Conservation (phyloP, 2,888 invertebrate species). For the Allacma fusca region DNA sequence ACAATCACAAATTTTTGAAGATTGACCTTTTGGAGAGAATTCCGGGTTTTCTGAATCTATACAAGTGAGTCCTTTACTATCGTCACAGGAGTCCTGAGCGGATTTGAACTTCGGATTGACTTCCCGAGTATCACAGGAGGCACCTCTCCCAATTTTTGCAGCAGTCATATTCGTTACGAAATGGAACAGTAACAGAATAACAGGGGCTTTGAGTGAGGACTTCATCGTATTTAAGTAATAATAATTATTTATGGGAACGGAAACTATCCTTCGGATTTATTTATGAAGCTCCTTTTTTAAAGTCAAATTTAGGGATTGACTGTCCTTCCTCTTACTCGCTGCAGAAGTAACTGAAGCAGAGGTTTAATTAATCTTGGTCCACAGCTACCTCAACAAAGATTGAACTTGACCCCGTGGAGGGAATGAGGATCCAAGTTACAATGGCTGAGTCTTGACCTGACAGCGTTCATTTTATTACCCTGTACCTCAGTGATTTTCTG, state of each 20-base stretch:
- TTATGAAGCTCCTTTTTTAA: too few species aligned
- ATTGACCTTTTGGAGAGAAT: neutral
- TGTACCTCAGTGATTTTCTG: neutral
- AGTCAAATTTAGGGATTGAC: too few species aligned
- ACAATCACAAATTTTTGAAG: slow-evolving; percentile 34
- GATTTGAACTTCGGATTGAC: slow-evolving; percentile 21
- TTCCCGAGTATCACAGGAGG: slow-evolving; percentile 2
- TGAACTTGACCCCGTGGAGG: slow-evolving; percentile 26
- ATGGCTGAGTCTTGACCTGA: slow-evolving; percentile 23
- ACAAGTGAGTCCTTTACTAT: slow-evolving; percentile 31
- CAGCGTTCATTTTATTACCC: slow-evolving; percentile 3
- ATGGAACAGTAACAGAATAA: too few species aligned
- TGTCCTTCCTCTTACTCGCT: too few species aligned
- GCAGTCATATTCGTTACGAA: neutral
- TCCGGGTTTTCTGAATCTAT: slow-evolving; percentile 32
- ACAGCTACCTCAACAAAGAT: neutral
- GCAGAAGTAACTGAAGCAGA: too few species aligned
- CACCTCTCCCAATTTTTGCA: too few species aligned
- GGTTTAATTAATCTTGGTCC: neutral
- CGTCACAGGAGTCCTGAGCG: slow-evolving; percentile 14
- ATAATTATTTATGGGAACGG: too few species aligned
- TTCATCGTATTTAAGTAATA: too few species aligned
- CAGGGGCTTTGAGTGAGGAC: too few species aligned
- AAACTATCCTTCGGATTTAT: too few species aligned
- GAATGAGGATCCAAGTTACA: neutral